phyloP scores from a whole-genome alignment of 1,140 invertebrate genomes.

The Eueides isabella region DNA sequence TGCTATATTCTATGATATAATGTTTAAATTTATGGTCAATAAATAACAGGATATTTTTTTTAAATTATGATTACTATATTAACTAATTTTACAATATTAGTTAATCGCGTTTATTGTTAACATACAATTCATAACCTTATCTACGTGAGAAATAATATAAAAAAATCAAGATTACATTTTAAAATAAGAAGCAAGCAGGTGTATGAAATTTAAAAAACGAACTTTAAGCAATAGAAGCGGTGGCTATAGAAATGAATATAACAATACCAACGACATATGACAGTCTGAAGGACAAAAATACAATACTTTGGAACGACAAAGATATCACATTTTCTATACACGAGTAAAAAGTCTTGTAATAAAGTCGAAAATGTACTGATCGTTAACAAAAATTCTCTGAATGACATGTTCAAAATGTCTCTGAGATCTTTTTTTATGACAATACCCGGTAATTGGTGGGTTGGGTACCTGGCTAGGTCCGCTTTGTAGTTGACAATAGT shows the following conservation, averaged over 20 bases:
- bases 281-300: slow-evolving; percentile 71
- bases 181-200: slow-evolving; percentile 53
- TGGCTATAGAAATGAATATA: slow-evolving; percentile 68
- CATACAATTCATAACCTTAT: no score
- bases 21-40: no score
- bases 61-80: no score
- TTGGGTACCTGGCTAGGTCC: slow-evolving; percentile 75
- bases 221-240: slow-evolving; percentile 55
- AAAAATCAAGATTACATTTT: slow-evolving; percentile 14
- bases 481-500: slow-evolving; percentile 74
- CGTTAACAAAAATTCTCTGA: slow-evolving; percentile 51
- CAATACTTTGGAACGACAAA: slow-evolving; percentile 66
- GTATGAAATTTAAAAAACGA: slow-evolving; percentile 62
- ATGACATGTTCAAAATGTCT: slow-evolving; percentile 80
- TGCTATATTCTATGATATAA: no score
- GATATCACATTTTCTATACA: slow-evolving; percentile 33
- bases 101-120: no score
- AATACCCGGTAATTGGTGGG: slow-evolving; percentile 80
- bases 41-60: no score
- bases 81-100: no score
- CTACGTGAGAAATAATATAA: slow-evolving; percentile 20
- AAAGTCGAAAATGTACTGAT: slow-evolving; percentile 44
- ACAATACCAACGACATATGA: slow-evolving; percentile 79
- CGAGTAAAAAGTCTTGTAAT: slow-evolving; percentile 9
- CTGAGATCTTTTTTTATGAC: slow-evolving; percentile 74